Conservation (phyloP, 2,113 vertebrate species). For the Epinephelus fuscoguttatus region DNA sequence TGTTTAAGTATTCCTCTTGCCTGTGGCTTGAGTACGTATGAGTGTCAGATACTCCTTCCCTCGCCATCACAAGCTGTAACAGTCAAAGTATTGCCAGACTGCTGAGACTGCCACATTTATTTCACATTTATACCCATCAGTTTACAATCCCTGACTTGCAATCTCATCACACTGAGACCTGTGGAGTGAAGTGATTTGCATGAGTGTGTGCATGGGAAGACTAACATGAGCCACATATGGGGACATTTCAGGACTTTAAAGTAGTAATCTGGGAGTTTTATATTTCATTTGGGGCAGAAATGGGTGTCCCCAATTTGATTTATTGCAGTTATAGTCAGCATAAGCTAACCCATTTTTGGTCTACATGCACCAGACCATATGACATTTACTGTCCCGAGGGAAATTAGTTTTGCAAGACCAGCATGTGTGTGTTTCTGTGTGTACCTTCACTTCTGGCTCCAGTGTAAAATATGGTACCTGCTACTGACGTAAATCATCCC, state of each 20-base stretch:
- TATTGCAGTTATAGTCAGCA: slow-evolving; percentile 8
- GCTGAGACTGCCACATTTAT: slow-evolving; percentile 41
- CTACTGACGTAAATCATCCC: slow-evolving; percentile 41
- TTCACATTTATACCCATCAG: slow-evolving; percentile 43
- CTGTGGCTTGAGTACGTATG: slow-evolving; percentile 37
- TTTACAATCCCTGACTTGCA: slow-evolving; percentile 28
- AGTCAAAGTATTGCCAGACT: slow-evolving; percentile 51
- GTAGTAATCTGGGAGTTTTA: not conserved
- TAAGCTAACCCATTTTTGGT: slow-evolving; percentile 29
- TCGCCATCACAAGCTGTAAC: slow-evolving; percentile 47
- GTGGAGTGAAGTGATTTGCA: slow-evolving; percentile 11
- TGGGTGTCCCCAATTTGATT: slow-evolving; percentile 21
- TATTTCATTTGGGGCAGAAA: slow-evolving; percentile 1
- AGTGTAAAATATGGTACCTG: slow-evolving; percentile 8
- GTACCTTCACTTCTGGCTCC: not conserved
- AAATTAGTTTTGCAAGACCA: slow-evolving; percentile 37
- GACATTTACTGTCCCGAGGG: slow-evolving; percentile 32
- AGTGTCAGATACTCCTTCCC: slow-evolving; percentile 47
- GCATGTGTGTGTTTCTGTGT: slow-evolving; percentile 15
- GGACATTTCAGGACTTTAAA: slow-evolving; percentile 7
- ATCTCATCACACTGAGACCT: not conserved
- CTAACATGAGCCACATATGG: not conserved
- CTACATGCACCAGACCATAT: slow-evolving; percentile 7
- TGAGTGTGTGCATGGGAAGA: slow-evolving; percentile 14
- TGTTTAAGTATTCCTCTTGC: slow-evolving; percentile 52